Base-by-base conservation (phyloP, 2,113 vertebrate genomes). In the Emydura subglobosa region DNA sequence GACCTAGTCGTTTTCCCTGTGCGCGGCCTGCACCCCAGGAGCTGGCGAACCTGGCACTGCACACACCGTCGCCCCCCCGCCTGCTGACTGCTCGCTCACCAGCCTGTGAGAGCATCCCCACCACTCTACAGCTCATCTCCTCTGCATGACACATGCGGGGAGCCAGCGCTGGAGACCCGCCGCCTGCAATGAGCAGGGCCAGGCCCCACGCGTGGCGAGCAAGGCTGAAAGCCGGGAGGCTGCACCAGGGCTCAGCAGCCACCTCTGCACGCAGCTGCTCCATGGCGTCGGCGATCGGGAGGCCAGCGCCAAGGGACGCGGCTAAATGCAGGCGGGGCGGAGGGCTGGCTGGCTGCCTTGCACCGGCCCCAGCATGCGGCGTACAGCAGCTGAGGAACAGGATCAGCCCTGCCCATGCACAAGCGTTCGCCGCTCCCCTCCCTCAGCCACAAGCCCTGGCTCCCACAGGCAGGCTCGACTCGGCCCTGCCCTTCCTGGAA, bases 61-160 rank as follows among this genome's bases (percentile, higher is more conserved):
- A 5, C 0, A 3, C 97, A 90, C 49, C 1, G 76, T 97, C 87
- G 84, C 85, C 84, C 93, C 93, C 97, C 93, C 84, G 93, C 82
- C 94, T 91, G 93, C 94, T 96, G 95, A 96, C 89, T 95, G 97
- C 97, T 94, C 97, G 91, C 89, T 95, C 94, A 87, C 98, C 97
- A 96, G 97, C 97, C 97, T 96, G 96, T 89, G 93, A 96, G 94
- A 86, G 97, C 97, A 91, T 97, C 97, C 98, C 95, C 95, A 97
- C 97, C 82, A 88, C 97, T 95, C 95, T 97, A 96, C 97, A 97
- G 96, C 97, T 96, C 94, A 95, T 92, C 86, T 93, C 87, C 95
- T 92, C 94, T 14, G 7, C 83, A 51, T 79, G 83, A 95, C 86
- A 42, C 61, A 91, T 51, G 91, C 24, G n/a, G 91, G 83, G 76